Conservation (phyloP, 2,888 invertebrate species). For the Yponomeuta plumbellus region DNA sequence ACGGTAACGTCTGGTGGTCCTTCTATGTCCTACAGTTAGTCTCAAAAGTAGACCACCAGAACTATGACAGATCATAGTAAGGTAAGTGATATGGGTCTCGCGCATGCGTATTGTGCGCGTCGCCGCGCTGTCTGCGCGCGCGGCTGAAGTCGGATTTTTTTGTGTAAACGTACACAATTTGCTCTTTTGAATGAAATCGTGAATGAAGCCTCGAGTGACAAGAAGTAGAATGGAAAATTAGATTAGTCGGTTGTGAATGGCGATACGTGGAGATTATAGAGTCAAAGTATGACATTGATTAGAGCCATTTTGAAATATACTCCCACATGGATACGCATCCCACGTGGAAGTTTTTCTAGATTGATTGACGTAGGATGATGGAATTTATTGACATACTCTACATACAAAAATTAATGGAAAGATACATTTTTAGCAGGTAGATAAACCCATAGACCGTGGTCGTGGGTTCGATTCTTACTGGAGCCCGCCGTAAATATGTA, state of each 20-base stretch:
- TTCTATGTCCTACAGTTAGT: neutral
- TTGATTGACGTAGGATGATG: too few relatives aligned
- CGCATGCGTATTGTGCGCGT: constrained; percentile 29
- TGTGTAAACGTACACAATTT: constrained; percentile 6
- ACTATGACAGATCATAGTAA: neutral
- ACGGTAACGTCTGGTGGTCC: neutral
- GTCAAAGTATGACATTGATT: neutral
- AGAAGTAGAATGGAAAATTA: neutral
- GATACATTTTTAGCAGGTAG: too few relatives aligned
- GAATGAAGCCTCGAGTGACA: neutral
- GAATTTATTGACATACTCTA: too few relatives aligned
- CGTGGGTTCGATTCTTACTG: too few relatives aligned
- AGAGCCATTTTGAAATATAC: neutral
- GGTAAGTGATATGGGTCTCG: neutral
- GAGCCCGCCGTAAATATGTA: too few relatives aligned
- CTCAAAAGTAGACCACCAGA: neutral
- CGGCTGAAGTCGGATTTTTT: constrained; percentile 33
- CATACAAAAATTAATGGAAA: too few relatives aligned
- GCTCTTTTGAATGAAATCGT: neutral
- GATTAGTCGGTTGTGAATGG: neutral
- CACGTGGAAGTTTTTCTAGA: too few relatives aligned
- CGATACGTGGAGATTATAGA: neutral
- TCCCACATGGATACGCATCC: too few relatives aligned
- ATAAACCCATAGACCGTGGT: too few relatives aligned
- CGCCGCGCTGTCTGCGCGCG: constrained; percentile 64